A percentile compares a stretch with the other conserved stretches of the same genome.
phyloP scores from a whole-genome alignment of 2,113 vertebrate genomes.

The Ciconia maguari region DNA sequence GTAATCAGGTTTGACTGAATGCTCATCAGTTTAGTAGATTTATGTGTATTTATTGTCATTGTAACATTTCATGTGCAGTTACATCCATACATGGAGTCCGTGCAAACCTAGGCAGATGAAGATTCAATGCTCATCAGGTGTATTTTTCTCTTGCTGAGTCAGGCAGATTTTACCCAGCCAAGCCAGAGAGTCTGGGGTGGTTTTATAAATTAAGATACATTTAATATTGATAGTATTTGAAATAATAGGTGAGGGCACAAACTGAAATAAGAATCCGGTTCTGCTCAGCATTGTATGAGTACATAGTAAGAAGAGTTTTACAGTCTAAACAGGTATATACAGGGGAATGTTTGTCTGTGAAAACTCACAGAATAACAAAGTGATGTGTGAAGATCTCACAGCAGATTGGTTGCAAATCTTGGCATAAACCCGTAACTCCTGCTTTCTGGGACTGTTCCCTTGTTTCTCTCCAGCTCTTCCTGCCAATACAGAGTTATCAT shows the following conservation, averaged over 20 bases:
- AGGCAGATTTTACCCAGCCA: not conserved
- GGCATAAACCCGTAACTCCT: not conserved
- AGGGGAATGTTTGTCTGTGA: not conserved
- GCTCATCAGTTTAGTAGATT: constrained; percentile 35
- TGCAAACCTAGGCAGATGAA: not conserved
- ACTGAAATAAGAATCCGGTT: not conserved
- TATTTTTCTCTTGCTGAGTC: not conserved
- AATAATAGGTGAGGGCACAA: not conserved
- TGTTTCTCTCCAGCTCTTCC: not conserved
- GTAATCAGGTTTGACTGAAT: constrained; percentile 39
- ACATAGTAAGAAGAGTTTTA: not conserved
- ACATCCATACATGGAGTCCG: not conserved
- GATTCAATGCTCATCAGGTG: not conserved
- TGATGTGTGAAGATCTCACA: not conserved
- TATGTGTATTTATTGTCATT: constrained; percentile 43
- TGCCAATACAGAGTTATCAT: not conserved
- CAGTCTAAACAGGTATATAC: not conserved
- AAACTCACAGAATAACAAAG: not conserved
- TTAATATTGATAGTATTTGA: not conserved
- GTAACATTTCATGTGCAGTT: constrained; percentile 33
- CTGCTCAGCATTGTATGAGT: not conserved
- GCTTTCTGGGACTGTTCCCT: not conserved
- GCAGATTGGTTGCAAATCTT: not conserved
- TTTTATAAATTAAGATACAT: not conserved
- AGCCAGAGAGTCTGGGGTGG: not conserved